These are phyloP conservation scores for Gastrophysa polygoni DNA, from an alignment of 2,888 invertebrate genomes.

Conservation along the genomic window DNA sequence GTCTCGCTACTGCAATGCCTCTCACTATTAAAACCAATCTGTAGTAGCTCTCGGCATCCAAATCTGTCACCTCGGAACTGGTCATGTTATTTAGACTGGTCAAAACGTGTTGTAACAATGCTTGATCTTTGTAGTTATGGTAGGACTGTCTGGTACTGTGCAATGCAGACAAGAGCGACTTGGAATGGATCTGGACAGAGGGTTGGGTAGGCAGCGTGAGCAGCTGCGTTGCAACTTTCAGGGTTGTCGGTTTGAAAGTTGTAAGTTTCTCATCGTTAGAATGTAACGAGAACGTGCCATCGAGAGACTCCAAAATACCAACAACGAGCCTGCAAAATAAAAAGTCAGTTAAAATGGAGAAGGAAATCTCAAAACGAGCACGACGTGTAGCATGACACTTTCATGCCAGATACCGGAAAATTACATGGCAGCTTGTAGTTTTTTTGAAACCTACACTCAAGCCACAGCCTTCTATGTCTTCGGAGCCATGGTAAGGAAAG, in stretches of 20 bases:
- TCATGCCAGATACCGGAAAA: too few relatives aligned
- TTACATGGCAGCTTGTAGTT: too few relatives aligned
- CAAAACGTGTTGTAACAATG: conserved; percentile 79
- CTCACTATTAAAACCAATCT: conserved; percentile 82
- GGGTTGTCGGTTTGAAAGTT: conserved; percentile 62
- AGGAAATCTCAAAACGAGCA: too few relatives aligned
- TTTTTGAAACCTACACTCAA: too few relatives aligned
- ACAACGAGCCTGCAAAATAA: conserved; percentile 64
- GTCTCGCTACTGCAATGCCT: conserved; percentile 83
- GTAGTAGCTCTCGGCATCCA: conserved; percentile 92
- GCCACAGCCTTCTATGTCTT: too few relatives aligned
- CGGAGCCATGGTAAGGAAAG: too few relatives aligned
- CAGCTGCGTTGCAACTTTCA: conserved; percentile 70
- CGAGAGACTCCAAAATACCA: conserved; percentile 73
- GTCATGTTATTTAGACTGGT: conserved; percentile 68
- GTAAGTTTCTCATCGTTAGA: conserved; percentile 60
- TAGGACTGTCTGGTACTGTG: conserved; percentile 76
- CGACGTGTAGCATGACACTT: too few relatives aligned
- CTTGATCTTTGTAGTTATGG: conserved; percentile 90
- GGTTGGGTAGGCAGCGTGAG: conserved; percentile 74
- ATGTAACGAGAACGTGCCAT: conserved; percentile 69
- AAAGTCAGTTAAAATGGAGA: too few relatives aligned
- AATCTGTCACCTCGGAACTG: conserved; percentile 60
- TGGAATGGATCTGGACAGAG: conserved; percentile 77
- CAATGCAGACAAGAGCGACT: conserved; percentile 81